Conservation (phyloP, 1,140 invertebrate genomes). For the Drosophila tristis region DNA sequence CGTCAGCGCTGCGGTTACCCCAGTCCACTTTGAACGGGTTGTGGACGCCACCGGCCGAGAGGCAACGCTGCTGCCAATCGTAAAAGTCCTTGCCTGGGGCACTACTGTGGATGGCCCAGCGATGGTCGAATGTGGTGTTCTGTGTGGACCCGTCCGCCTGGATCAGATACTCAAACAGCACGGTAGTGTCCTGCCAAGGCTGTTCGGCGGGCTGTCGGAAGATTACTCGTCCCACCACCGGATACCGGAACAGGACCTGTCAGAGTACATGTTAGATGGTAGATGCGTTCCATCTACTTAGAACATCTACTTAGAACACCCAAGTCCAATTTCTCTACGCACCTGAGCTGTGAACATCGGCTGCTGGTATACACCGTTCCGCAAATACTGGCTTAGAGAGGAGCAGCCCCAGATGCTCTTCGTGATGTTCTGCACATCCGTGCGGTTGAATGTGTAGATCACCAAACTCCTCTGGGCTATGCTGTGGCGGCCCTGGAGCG, state of each 20-base stretch:
- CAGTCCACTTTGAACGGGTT: slow-evolving; percentile 91
- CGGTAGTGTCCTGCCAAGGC: slow-evolving; percentile 92
- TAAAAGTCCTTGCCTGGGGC: slow-evolving; percentile 93
- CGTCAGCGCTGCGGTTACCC: slow-evolving; percentile 84
- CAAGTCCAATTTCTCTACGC: not conserved
- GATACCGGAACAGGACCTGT: slow-evolving; percentile 90
- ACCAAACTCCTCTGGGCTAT: slow-evolving; percentile 93
- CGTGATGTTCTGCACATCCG: slow-evolving; percentile 84
- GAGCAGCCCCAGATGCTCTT: slow-evolving; percentile 89
- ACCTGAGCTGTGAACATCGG: slow-evolving; percentile 89
- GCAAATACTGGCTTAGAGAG: slow-evolving; percentile 87
- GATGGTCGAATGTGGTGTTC: slow-evolving; percentile 91
- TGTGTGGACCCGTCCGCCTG: slow-evolving; percentile 93
- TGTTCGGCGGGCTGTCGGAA: slow-evolving; percentile 93
- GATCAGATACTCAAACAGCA: slow-evolving; percentile 90
- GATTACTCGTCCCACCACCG: slow-evolving; percentile 93
- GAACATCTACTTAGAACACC: no score
- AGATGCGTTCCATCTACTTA: not conserved
- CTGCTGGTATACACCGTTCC: slow-evolving; percentile 88
- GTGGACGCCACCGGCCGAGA: slow-evolving; percentile 91
- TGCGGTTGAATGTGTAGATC: slow-evolving; percentile 89
- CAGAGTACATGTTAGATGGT: not conserved
- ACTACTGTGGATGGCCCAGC: slow-evolving; percentile 88
- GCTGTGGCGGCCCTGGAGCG: slow-evolving; percentile 92
- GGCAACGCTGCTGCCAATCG: slow-evolving; percentile 93